These are phyloP conservation scores for Patiria pectinifera DNA, from an alignment of 53 echinoderm and acorn worm genomes.

Conservation along the genomic window DNA sequence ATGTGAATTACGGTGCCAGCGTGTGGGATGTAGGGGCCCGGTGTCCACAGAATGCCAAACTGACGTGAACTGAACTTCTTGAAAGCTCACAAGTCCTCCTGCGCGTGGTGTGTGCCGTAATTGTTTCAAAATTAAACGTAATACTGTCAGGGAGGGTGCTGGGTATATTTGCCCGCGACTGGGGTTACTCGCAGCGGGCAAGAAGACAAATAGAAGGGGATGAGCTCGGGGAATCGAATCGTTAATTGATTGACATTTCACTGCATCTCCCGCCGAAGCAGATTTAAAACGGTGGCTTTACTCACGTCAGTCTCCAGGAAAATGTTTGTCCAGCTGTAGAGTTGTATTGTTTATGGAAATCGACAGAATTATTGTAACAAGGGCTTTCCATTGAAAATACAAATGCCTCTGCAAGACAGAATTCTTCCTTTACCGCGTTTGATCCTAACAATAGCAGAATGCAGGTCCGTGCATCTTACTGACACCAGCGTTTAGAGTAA, in stretches of 20 bases:
- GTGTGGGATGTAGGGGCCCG: slow-evolving; percentile 25
- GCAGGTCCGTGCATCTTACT: too few relatives aligned
- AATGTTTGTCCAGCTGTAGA: slow-evolving; percentile 32
- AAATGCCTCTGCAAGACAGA: background rate
- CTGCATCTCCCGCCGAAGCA: background rate
- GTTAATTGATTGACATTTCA: slow-evolving; percentile 58
- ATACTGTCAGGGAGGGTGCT: background rate
- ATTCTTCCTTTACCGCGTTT: too few relatives aligned
- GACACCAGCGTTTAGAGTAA: background rate
- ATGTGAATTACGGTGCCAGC: slow-evolving; percentile 49
- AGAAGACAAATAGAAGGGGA: slow-evolving; percentile 10
- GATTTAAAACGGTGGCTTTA: background rate
- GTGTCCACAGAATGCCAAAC: slow-evolving; percentile 39
- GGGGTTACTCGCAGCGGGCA: slow-evolving; percentile 40
- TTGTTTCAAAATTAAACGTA: background rate
- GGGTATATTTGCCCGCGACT: slow-evolving; percentile 48
- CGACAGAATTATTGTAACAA: background rate
- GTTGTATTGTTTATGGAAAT: slow-evolving; percentile 8
- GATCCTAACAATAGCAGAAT: too few relatives aligned
- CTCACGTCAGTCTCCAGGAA: background rate
- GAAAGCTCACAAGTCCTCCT: slow-evolving; percentile 26
- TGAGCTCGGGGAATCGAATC: background rate
- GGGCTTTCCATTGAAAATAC: too few relatives aligned
- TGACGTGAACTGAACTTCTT: slow-evolving; percentile 18
- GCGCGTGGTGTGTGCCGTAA: slow-evolving; percentile 10